Evolutionary conservation across 2,797 vertebrate genomes (phyloP), one percentile per base, ranked within the genome.

Genomic region (Tenualosa thibaudeaui): DNA sequence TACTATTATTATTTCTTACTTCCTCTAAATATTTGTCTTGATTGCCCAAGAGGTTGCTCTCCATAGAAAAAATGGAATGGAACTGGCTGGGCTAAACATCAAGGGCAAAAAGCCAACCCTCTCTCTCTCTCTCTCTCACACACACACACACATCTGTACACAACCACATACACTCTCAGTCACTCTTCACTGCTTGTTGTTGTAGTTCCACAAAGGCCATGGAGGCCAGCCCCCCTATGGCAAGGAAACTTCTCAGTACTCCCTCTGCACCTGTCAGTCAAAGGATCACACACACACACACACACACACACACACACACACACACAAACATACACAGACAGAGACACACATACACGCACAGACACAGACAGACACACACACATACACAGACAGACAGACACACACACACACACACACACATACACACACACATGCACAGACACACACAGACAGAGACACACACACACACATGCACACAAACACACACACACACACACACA

Each of bases 241-340:
- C 24, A 26, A 65, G 26, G 62, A 31, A 12, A 24, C 62, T 65
- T 65, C 62, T 65, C 26, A 65, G 24, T 31, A 65, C 62, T 65
- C 62, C 62, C 26, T 31, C 62, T 65, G 62, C 62, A 65, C 62
- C 62, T 65, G 62, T 65, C 62, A 65, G 24, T 65, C 62, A 65
- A 65, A 31, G 62, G 62, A 31, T 31, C 62, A 65, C 62, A 31
- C 24, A 31, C 24, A 26, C 62, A 65, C 62, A 65, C 24, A 65
- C 62, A 65, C 62, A 65, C 24, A 65, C 62, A 65, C 60, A 62
- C 50, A 43, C 78, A n/a, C 54, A 31, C 82, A 22, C 62, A 26
- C 8, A 65, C 24, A 5, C 62, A 58, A 13, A 54, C 53, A 54
- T 6, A 54, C 12, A 85, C 86, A 85, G 90, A 90, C 89, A 62